Evolutionary conservation across 1,140 invertebrate species (phyloP).

Genomic region (silkworm (Bombyx mori)): ASM3026992v2 NC_085110.1:7210501-7211000

Average conservation of each 20-base stretch:
- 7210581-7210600: slow-evolving; percentile 11
- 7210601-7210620: slow-evolving; percentile 49
- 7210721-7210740: slow-evolving; percentile 68
- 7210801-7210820: slow-evolving; percentile 66
- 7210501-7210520: background rate
- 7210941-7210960: slow-evolving; percentile 23
- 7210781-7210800: slow-evolving; percentile 63
- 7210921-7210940: slow-evolving; percentile 17
- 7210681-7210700: slow-evolving; percentile 68
- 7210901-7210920: slow-evolving; percentile 30
- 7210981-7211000: background rate
- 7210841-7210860: slow-evolving; percentile 29
- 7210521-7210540: background rate
- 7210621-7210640: slow-evolving; percentile 51
- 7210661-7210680: slow-evolving; percentile 61
- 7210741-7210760: slow-evolving; percentile 60
- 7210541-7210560: slow-evolving; percentile 5
- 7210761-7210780: slow-evolving; percentile 51
- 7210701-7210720: slow-evolving; percentile 62
- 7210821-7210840: slow-evolving; percentile 49
- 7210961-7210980: slow-evolving; percentile 13
- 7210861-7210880: slow-evolving; percentile 39
- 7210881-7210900: slow-evolving; percentile 32
- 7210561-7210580: background rate
- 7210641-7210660: slow-evolving; percentile 49